Evolutionary conservation across 2,113 vertebrate species (phyloP), one percentile per base, ranked within the genome.

Genomic region (Chaetodon trifascialis): DNA sequence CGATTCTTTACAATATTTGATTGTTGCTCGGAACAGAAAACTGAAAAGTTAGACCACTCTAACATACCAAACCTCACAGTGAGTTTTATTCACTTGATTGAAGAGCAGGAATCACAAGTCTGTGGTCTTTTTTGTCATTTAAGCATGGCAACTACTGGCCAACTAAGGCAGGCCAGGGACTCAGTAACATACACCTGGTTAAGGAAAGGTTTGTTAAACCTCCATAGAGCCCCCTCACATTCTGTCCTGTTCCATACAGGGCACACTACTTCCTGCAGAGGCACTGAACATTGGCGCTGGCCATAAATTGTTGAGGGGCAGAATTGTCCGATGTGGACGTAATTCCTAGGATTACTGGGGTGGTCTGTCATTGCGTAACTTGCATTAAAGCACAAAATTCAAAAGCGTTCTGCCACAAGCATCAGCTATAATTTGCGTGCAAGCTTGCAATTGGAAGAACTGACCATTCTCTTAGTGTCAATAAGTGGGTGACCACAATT

Each of bases 401-500:
- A 4, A 47, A 68, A 55, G 51, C 55, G 30, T 51, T 71, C 65
- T 30, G 52, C 44, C 64, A 7, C 66, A 76, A 2, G 42, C 52
- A 71, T 66, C 44, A 54, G 19, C 44, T 23, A 46, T 52, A 23
- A 51, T 71, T 59, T 76, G 46, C 59, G 51, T 80, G 71, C 58
- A 63, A 66, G 51, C 69, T 80, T 11, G 30, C 38, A 74, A 59
- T 5, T 80, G 51, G 59, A 76, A 76, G 72, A 38, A 76, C 25
- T 71, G 36, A 72, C 51, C 34, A 0, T 76, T 59, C 34, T 49
- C 23, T 47, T 16, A 1, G 16, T 72, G 78, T 72, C 78, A 21
- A 59, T 17, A 76, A 80, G 38, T 62, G 52, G 67, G 6, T 66
- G 52, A 76, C 67, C 66, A 80, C 60, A 76, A 73, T 77, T 75